phyloP scores from a whole-genome alignment of 1,140 invertebrate genomes.

The Drosophila mauritiana region DNA sequence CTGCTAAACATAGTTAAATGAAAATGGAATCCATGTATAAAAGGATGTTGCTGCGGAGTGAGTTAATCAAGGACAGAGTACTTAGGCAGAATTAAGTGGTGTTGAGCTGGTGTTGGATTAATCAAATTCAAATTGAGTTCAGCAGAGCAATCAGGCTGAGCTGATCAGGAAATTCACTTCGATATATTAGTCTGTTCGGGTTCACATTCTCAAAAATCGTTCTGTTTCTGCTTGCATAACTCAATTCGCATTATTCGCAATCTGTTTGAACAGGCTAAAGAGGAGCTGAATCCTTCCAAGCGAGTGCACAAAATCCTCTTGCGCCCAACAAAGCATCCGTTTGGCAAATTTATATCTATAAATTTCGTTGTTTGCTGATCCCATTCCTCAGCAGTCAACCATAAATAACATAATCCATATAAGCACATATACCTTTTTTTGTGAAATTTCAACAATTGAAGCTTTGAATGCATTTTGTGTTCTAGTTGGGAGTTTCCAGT shows the following conservation, averaged over 20 bases:
- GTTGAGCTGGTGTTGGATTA: background rate
- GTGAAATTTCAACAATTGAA: constrained; percentile 33
- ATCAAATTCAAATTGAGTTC: constrained; percentile 4
- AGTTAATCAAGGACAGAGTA: too few species aligned
- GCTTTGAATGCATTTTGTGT: constrained; percentile 52
- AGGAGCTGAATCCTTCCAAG: constrained; percentile 31
- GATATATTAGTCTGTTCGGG: background rate
- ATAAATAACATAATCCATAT: constrained; percentile 65
- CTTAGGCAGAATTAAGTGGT: too few species aligned
- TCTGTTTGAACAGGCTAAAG: constrained; percentile 26
- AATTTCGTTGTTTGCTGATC: constrained; percentile 28
- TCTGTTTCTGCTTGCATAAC: constrained; percentile 8
- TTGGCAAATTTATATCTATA: constrained; percentile 16
- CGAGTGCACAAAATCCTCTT: constrained; percentile 39
- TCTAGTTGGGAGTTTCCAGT: constrained; percentile 48
- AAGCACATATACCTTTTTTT: constrained; percentile 18
- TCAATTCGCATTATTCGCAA: constrained; percentile 43
- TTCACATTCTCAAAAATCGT: background rate
- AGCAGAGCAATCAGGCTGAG: background rate
- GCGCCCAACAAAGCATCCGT: constrained; percentile 32
- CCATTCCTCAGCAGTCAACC: constrained; percentile 3
- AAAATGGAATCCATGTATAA: background rate
- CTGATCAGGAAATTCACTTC: background rate
- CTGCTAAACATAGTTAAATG: background rate
- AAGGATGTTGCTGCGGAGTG: too few species aligned